phyloP scores from a whole-genome alignment of 2,888 invertebrate genomes.

The Oegoconia quadripuncta region DNA sequence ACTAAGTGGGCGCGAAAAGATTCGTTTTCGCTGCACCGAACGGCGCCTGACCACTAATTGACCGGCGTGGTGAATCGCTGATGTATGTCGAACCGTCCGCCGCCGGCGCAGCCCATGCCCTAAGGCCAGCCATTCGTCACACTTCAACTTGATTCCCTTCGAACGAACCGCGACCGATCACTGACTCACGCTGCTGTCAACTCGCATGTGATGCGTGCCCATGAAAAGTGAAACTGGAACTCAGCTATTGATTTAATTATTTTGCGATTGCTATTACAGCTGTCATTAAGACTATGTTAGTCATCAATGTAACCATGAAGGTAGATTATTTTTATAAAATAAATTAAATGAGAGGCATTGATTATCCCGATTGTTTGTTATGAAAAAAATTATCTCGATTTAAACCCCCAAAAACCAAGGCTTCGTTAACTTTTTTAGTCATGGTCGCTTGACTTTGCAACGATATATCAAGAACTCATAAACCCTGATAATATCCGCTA shows the following conservation, averaged over 20 bases:
- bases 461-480: no score
- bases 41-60: slow-evolving; percentile 57
- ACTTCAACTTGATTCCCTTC: slow-evolving; percentile 46
- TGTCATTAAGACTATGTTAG: no score
- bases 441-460: no score
- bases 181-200: slow-evolving; percentile 29
- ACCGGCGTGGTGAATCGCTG: slow-evolving; percentile 62
- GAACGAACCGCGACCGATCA: slow-evolving; percentile 41
- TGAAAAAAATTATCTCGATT: no score
- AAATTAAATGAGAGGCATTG: no score
- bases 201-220: slow-evolving; percentile 5
- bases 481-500: no score
- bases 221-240: slow-evolving; percentile 19
- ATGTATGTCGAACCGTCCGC: slow-evolving; percentile 52
- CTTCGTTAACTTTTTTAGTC: no score
- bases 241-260: slow-evolving; percentile 18
- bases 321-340: no score
- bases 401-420: no score
- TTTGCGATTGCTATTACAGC: not conserved
- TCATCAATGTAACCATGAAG: no score
- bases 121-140: slow-evolving; percentile 47
- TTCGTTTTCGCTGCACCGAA: slow-evolving; percentile 30
- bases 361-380: no score
- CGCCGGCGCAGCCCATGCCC: slow-evolving; percentile 38
- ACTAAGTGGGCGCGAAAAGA: slow-evolving; percentile 20